phyloP scores from a whole-genome alignment of 2,797 vertebrate species.

The Mus caroli region DNA sequence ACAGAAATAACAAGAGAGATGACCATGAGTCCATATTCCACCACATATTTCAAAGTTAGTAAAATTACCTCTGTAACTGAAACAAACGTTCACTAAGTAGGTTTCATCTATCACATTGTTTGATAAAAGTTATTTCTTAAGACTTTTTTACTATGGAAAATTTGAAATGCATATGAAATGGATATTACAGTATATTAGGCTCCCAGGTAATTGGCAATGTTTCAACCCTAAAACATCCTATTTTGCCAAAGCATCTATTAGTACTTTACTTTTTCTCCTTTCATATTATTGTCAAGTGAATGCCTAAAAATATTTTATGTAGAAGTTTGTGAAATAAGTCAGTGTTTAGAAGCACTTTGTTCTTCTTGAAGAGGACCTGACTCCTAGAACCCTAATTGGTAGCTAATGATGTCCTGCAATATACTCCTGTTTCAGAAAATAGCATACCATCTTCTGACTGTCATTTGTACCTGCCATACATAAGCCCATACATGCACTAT shows the following conservation, averaged over 20 bases:
- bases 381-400: background rate
- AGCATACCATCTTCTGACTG: background rate
- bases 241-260: background rate
- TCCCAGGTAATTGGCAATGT: background rate
- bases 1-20: background rate
- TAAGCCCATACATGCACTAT: background rate
- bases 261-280: background rate
- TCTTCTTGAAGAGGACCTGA: background rate
- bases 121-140: slow-evolving; percentile 20
- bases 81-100: slow-evolving; percentile 3
- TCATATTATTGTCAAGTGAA: slow-evolving; percentile 46
- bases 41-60: background rate
- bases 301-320: slow-evolving; percentile 28
- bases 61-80: background rate
- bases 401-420: background rate
- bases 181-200: background rate
- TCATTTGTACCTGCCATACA: background rate
- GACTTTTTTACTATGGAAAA: background rate
- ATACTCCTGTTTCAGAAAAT: background rate
- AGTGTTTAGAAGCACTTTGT: background rate
- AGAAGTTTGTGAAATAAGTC: background rate
- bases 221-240: background rate
- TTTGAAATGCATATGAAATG: slow-evolving; percentile 21
- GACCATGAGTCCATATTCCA: background rate
- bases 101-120: background rate